Evolutionary conservation across 1,140 invertebrate species (phyloP).

Genomic region (Brachionus asplanchnoidis): DNA sequence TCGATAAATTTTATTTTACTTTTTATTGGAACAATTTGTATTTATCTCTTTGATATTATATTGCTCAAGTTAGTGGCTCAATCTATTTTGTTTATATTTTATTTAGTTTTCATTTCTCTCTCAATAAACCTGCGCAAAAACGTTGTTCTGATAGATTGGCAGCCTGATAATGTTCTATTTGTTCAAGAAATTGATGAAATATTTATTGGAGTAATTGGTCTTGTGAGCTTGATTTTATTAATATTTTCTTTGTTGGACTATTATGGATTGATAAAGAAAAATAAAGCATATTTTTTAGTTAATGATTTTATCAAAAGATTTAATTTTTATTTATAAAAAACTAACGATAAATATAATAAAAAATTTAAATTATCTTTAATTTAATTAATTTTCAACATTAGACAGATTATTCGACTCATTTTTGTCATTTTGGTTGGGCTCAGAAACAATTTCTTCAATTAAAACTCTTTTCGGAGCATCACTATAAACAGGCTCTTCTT

Average conservation of each 20-base stretch:
- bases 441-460: slow-evolving; percentile 21
- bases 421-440: background rate
- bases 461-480: background rate
- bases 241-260: background rate
- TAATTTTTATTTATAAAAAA: background rate
- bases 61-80: background rate
- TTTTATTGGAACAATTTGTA: background rate
- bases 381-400: background rate
- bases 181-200: background rate
- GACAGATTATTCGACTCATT: background rate
- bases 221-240: background rate
- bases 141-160: background rate
- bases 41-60: background rate
- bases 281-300: background rate
- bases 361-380: background rate
- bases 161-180: background rate
- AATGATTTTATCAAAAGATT: background rate
- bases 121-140: background rate
- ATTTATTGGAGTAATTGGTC: background rate
- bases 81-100: background rate
- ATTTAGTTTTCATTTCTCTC: background rate
- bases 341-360: background rate
- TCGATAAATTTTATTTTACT: background rate
- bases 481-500: background rate
- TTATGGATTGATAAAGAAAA: background rate